Evolutionary conservation across 2,797 vertebrate species (phyloP).

Genomic region (Tympanoctomys barrerae): DNA sequence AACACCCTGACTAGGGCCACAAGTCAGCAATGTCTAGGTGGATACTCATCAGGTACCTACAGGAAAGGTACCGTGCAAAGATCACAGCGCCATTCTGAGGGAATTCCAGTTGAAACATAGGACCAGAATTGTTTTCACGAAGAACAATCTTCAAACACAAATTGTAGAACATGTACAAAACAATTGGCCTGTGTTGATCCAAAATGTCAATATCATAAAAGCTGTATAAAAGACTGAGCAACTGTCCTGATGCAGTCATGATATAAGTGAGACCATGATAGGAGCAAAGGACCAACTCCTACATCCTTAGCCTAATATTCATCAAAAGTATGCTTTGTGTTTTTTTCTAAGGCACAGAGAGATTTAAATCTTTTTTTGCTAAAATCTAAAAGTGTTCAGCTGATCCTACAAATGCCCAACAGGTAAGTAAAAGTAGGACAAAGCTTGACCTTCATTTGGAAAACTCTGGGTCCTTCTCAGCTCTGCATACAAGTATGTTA

Average conservation of each 20-base stretch:
- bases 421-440: not conserved
- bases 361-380: not conserved
- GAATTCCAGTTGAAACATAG: not conserved
- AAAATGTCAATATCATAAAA: not conserved
- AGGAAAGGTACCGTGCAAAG: not conserved
- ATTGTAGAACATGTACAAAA: not conserved
- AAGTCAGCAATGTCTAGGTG: not conserved
- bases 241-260: not conserved
- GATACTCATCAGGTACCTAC: not conserved
- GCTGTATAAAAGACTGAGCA: not conserved
- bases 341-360: not conserved
- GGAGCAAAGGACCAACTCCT: not conserved
- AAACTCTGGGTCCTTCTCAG: not conserved
- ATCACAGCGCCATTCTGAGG: not conserved
- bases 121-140: not conserved
- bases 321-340: not conserved
- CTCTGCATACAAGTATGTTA: not conserved
- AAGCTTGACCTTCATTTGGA: not conserved
- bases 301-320: not conserved
- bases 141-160: not conserved
- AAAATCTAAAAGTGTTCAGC: not conserved
- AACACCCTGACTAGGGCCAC: not conserved
- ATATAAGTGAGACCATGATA: not conserved
- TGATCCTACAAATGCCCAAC: not conserved
- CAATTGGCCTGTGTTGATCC: not conserved